phyloP scores from a whole-genome alignment of 2,888 invertebrate genomes.

The Macaria notata region DNA sequence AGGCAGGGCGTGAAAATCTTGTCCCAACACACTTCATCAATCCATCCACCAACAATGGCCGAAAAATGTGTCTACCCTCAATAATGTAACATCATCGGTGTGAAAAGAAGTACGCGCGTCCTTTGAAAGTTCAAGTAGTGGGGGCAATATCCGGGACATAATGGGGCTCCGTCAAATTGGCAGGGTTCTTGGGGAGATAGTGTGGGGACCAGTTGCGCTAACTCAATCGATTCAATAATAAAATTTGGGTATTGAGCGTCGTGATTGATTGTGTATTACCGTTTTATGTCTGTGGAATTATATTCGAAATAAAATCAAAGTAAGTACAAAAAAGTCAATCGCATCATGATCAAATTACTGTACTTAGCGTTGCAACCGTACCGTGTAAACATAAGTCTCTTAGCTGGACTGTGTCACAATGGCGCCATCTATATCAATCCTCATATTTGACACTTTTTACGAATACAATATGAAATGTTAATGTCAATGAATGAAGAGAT shows the following conservation, averaged over 20 bases:
- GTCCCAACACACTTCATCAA: conserved; percentile 5
- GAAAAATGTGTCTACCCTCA: conserved; percentile 5
- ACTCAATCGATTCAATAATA: neutral
- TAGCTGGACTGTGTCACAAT: neutral
- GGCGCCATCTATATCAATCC: neutral
- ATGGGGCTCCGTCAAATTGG: conserved; percentile 26
- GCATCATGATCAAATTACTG: too few species aligned
- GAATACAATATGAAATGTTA: neutral
- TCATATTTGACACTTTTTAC: neutral
- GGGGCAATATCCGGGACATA: conserved; percentile 27
- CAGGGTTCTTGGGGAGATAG: neutral
- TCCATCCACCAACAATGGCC: conserved; percentile 6
- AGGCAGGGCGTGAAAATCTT: too few species aligned
- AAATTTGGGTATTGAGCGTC: too few species aligned
- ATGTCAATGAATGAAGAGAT: too few species aligned
- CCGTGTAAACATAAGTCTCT: too few species aligned
- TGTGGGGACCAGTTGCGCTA: neutral
- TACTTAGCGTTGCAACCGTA: too few species aligned
- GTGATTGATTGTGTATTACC: too few species aligned
- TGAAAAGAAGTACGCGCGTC: conserved; percentile 14
- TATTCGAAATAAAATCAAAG: too few species aligned
- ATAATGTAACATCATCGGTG: conserved; percentile 11
- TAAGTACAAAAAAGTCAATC: too few species aligned
- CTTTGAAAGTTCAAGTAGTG: conserved; percentile 22
- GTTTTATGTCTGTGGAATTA: too few species aligned